These are phyloP conservation scores for Neomorphus geoffroyi DNA, from an alignment of 2,797 vertebrate species.

Conservation along the genomic window DNA sequence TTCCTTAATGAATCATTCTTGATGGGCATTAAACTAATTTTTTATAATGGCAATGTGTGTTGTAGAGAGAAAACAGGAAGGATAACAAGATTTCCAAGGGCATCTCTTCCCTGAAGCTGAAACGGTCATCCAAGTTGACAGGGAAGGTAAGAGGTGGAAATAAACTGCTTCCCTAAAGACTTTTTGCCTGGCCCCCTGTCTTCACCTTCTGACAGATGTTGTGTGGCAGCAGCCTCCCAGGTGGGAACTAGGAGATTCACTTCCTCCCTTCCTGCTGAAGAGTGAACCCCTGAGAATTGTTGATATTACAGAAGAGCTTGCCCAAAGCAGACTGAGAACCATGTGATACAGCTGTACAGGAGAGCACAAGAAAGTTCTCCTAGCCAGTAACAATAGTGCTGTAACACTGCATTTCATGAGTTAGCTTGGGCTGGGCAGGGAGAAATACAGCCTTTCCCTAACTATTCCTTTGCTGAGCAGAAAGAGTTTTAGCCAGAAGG, in stretches of 20 bases:
- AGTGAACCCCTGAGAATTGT: neutral
- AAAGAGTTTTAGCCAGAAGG: neutral
- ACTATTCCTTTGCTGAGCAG: neutral
- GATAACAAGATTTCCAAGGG: conserved; percentile 63
- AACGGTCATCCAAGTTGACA: conserved; percentile 67
- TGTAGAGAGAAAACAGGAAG: conserved; percentile 56
- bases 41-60: neutral
- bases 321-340: neutral
- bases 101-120: conserved; percentile 76
- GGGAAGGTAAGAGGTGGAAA: conserved; percentile 67
- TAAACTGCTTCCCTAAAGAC: neutral
- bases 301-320: neutral
- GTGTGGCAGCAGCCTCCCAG: neutral
- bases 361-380: neutral
- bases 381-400: neutral
- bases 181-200: neutral
- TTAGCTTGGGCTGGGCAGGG: neutral
- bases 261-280: neutral
- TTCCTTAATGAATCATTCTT: neutral
- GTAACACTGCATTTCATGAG: neutral
- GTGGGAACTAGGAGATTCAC: neutral
- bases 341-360: neutral
- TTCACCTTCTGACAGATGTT: neutral
- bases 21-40: neutral
- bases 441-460: neutral